Percentiles rank a stretch among this genome's conserved stretches.
phyloP scores from a whole-genome alignment of 2,113 vertebrate species.

The Gambusia affinis region DNA sequence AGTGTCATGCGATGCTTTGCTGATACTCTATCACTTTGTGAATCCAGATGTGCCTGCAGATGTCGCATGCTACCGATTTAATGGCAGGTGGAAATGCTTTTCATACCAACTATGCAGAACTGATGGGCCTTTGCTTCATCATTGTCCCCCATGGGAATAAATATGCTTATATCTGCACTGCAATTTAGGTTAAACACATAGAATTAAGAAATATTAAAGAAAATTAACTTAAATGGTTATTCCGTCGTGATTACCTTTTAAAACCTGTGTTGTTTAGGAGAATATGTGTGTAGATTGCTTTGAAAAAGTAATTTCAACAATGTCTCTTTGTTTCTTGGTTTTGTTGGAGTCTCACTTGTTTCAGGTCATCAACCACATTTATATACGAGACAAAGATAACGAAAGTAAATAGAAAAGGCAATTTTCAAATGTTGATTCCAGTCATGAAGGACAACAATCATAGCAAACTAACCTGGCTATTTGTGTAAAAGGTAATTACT shows the following conservation, averaged over 20 bases:
- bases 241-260: conserved; percentile 1
- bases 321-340: too few relatives aligned
- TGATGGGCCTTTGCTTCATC: conserved; percentile 40
- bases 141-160: conserved; percentile 46
- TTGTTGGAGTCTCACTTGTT: too few relatives aligned
- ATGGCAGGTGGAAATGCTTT: conserved; percentile 50
- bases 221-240: conserved; percentile 14
- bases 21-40: conserved; percentile 18
- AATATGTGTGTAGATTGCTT: background rate
- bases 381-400: background rate
- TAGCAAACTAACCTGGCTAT: background rate
- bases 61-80: conserved; percentile 52
- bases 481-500: background rate
- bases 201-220: background rate
- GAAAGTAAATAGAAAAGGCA: background rate
- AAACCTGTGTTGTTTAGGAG: background rate
- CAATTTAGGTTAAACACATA: conserved; percentile 18
- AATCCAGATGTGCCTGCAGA: conserved; percentile 63
- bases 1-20: conserved; percentile 35
- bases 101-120: conserved; percentile 37
- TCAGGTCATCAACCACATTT: too few relatives aligned
- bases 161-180: conserved; percentile 36
- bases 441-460: background rate
- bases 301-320: background rate
- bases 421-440: background rate